Percentiles rank a stretch among this genome's conserved stretches.
These are phyloP conservation scores for Phalacrocorax brasilianus DNA, from an alignment of 2,113 vertebrate genomes.

Conservation along the genomic window DNA sequence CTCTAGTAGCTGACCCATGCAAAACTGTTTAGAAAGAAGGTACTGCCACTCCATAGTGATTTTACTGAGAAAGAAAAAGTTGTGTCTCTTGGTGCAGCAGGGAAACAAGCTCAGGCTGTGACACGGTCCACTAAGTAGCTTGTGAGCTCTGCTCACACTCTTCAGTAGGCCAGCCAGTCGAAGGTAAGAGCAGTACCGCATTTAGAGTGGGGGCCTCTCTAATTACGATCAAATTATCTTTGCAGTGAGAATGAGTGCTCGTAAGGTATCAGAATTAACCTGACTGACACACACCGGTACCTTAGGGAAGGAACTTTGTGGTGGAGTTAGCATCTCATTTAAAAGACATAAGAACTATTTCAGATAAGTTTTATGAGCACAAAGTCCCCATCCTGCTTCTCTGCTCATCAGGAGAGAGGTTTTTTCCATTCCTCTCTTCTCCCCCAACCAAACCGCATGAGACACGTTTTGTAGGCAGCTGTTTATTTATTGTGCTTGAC, in stretches of 20 bases:
- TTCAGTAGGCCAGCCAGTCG: not conserved
- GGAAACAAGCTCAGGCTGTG: not conserved
- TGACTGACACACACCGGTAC: not conserved
- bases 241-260: not conserved
- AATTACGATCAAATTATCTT: not conserved
- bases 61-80: not conserved
- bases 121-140: not conserved
- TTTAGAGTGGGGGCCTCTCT: not conserved
- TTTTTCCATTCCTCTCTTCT: not conserved
- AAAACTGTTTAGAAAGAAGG: not conserved
- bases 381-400: not conserved
- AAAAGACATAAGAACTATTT: not conserved
- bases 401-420: not conserved
- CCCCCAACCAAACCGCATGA: not conserved
- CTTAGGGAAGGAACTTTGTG: not conserved
- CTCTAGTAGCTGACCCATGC: not conserved
- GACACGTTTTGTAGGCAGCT: constrained; percentile 23
- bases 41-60: not conserved
- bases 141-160: not conserved
- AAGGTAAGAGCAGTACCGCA: not conserved
- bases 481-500: constrained; percentile 46
- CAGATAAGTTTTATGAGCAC: not conserved
- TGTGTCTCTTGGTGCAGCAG: not conserved
- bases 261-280: not conserved
- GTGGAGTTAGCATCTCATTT: not conserved